Evolutionary conservation across 1,140 invertebrate species (phyloP).

Genomic region (Euwallacea similis): DNA sequence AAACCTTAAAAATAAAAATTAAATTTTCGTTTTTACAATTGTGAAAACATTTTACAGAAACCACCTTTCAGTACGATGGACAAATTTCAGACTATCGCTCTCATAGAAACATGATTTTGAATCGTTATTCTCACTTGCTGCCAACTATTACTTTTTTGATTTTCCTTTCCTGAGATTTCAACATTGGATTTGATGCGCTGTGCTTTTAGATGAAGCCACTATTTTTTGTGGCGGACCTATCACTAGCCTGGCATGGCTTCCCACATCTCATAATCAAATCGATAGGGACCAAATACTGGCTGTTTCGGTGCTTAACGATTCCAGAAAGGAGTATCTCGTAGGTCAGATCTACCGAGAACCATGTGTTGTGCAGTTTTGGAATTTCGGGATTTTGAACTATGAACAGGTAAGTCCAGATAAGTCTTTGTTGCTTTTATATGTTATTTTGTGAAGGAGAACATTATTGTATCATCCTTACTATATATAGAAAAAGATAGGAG

Average conservation of each 20-base stretch:
- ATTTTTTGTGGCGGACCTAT: slow-evolving; percentile 66
- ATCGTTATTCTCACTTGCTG: neutral
- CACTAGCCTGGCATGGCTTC: slow-evolving; percentile 62
- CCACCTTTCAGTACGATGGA: too few species aligned
- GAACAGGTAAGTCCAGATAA: slow-evolving; percentile 17
- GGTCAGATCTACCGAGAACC: slow-evolving; percentile 52
- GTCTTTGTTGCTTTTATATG: neutral
- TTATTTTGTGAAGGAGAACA: too few species aligned
- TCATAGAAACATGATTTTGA: too few species aligned
- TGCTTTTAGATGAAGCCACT: slow-evolving; percentile 51
- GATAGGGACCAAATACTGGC: slow-evolving; percentile 59
- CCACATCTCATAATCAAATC: slow-evolving; percentile 49
- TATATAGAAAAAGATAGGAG: too few species aligned
- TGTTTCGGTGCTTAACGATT: slow-evolving; percentile 56
- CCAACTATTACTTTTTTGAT: neutral
- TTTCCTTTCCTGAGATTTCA: neutral
- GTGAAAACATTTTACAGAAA: too few species aligned
- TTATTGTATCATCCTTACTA: too few species aligned
- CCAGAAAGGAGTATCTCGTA: slow-evolving; percentile 54
- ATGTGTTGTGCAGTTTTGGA: slow-evolving; percentile 65
- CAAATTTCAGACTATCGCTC: too few species aligned
- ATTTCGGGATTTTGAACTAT: slow-evolving; percentile 56
- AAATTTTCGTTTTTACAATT: too few species aligned
- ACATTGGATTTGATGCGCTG: too few species aligned
- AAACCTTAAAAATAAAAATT: too few species aligned